These are phyloP conservation scores for Atrichornis clamosus DNA, from an alignment of 2,113 vertebrate genomes.

Conservation along the genomic window DNA sequence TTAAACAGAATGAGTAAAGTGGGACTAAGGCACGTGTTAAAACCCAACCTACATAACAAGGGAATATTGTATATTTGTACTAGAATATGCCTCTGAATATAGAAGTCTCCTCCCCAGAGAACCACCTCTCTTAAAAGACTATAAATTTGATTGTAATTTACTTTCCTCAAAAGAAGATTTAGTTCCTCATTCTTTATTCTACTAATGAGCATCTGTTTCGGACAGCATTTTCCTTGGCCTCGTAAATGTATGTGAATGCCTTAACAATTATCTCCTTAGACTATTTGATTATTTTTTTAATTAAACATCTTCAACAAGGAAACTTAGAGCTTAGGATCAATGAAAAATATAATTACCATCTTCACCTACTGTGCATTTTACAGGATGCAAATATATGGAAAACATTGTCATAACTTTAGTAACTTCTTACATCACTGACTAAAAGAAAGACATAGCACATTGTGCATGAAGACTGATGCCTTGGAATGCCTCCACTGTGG, in stretches of 20 bases:
- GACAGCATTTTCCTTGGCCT: background rate
- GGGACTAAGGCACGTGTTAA: background rate
- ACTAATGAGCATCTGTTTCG: background rate
- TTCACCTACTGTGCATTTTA: conserved; percentile 12
- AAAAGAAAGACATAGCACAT: background rate
- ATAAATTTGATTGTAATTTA: background rate
- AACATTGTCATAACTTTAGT: background rate
- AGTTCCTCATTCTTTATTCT: conserved; percentile 5
- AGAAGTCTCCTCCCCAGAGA: background rate
- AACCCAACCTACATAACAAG: background rate
- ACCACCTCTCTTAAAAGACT: background rate
- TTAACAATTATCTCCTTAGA: conserved; percentile 3
- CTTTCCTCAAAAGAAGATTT: background rate
- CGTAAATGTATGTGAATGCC: background rate
- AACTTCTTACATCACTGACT: background rate
- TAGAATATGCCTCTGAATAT: background rate
- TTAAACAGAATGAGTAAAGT: background rate
- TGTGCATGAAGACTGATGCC: background rate
- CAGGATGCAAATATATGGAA: conserved; percentile 28
- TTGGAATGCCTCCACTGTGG: background rate
- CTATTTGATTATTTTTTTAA: background rate
- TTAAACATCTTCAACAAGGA: conserved; percentile 11
- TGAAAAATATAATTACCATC: background rate
- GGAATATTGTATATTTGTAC: background rate
- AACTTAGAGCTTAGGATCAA: background rate